Evolutionary conservation across 2,113 vertebrate species (phyloP).

Genomic region (Melospiza melodia): DNA sequence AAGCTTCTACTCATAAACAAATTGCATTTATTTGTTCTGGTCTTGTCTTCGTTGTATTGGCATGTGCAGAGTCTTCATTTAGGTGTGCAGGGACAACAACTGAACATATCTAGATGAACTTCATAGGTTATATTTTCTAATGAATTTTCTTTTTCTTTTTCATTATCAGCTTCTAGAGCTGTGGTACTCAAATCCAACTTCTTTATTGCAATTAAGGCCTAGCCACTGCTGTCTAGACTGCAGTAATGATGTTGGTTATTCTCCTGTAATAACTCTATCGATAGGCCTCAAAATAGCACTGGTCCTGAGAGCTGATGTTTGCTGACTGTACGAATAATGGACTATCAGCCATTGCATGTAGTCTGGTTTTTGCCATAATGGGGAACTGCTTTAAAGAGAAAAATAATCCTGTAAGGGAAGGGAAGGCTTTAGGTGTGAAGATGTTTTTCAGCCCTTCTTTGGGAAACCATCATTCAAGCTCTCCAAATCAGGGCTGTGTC

Average conservation of each 20-base stretch:
- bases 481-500: not conserved
- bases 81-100: not conserved
- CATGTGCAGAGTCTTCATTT: not conserved
- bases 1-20: not conserved
- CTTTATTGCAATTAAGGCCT: slow-evolving; percentile 40
- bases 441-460: not conserved
- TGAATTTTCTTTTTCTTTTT: not conserved
- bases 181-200: slow-evolving; percentile 8
- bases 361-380: not conserved
- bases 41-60: not conserved
- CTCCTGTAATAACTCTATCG: slow-evolving; percentile 20
- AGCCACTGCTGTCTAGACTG: slow-evolving; percentile 39
- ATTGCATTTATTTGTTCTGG: not conserved
- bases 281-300: not conserved
- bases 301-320: not conserved
- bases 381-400: not conserved
- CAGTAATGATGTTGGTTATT: slow-evolving; percentile 43
- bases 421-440: not conserved
- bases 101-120: not conserved
- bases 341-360: not conserved
- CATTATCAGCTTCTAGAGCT: not conserved
- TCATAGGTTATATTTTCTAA: not conserved
- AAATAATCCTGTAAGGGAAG: not conserved
- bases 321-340: not conserved
- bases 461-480: not conserved